Conservation (phyloP, 2,113 vertebrate genomes). For the Chrysemys picta region DNA sequence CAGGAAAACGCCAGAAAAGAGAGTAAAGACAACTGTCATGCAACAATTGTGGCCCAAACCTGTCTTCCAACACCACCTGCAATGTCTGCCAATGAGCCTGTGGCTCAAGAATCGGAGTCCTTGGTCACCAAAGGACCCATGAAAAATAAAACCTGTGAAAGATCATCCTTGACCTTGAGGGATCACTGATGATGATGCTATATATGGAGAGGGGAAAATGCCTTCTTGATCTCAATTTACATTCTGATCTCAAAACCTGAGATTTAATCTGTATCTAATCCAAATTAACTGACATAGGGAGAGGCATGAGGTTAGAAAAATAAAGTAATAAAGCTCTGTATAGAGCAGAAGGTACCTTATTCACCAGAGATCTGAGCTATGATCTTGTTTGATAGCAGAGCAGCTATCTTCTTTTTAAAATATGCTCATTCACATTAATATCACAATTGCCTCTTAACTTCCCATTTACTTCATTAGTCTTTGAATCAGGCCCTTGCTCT, state of each 20-base stretch:
- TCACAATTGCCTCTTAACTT: slow-evolving; percentile 61
- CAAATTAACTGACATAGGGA: slow-evolving; percentile 69
- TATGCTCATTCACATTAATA: slow-evolving; percentile 57
- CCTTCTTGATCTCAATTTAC: slow-evolving; percentile 69
- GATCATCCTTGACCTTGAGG: too few species aligned
- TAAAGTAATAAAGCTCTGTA: slow-evolving; percentile 60
- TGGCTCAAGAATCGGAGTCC: too few species aligned
- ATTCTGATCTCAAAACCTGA: slow-evolving; percentile 54
- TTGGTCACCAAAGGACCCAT: too few species aligned
- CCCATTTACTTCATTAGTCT: slow-evolving; percentile 20
- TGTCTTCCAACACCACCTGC: too few species aligned
- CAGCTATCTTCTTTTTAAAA: slow-evolving; percentile 59
- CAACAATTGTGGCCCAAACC: too few species aligned
- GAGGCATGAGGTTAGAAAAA: slow-evolving; percentile 59
- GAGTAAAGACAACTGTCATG: too few species aligned
- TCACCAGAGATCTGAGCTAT: slow-evolving; percentile 37
- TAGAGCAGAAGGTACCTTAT: slow-evolving; percentile 61
- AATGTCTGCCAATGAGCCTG: too few species aligned
- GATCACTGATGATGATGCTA: not conserved
- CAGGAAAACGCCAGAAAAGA: too few species aligned
- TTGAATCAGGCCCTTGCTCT: slow-evolving; percentile 26
- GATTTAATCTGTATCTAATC: slow-evolving; percentile 66
- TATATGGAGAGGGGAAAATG: slow-evolving; percentile 58
- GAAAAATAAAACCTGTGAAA: too few species aligned
- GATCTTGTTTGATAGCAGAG: slow-evolving; percentile 38